phyloP scores from a whole-genome alignment of 53 echinoderm and acorn worm species.

The Crossaster papposus region DNA sequence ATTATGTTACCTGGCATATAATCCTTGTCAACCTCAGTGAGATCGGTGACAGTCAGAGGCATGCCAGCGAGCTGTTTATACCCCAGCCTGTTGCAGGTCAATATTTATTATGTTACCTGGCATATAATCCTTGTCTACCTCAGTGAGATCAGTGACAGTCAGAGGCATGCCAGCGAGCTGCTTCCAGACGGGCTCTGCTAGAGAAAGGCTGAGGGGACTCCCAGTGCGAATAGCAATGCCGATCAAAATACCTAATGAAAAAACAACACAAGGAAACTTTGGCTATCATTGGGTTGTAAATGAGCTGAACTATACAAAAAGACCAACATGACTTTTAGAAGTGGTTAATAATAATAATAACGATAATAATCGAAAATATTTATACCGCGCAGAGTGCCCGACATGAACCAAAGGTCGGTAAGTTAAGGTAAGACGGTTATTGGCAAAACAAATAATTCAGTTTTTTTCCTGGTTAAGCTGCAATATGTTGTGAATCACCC shows the following conservation, averaged over 20 bases:
- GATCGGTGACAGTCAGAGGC: conserved; percentile 94
- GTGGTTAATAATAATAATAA: too few species aligned
- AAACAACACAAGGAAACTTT: neutral
- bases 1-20: conserved; percentile 75
- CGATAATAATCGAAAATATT: too few species aligned
- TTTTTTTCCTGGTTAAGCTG: too few species aligned
- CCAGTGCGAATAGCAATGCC: conserved; percentile 98
- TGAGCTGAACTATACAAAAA: too few species aligned
- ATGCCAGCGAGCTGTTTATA: conserved; percentile 91
- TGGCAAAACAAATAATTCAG: too few species aligned
- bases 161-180: conserved; percentile 98
- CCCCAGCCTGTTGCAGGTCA: neutral
- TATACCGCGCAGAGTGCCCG: too few species aligned
- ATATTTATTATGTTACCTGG: conserved; percentile 56
- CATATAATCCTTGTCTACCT: conserved; percentile 95
- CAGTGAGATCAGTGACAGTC: conserved; percentile 93
- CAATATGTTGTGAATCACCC: too few species aligned
- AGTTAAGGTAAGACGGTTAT: too few species aligned
- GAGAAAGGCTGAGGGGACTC: conserved; percentile 88
- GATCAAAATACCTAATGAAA: conserved; percentile 80
- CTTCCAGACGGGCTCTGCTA: conserved; percentile 99
- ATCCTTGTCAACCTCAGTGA: conserved; percentile 95
- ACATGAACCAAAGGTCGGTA: too few species aligned
- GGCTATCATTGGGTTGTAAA: neutral
- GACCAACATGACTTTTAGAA: too few species aligned